Percentiles rank a stretch among this genome's conserved stretches.
Conservation (phyloP, 2,888 invertebrate genomes). For the Sipunculus nudus region DNA sequence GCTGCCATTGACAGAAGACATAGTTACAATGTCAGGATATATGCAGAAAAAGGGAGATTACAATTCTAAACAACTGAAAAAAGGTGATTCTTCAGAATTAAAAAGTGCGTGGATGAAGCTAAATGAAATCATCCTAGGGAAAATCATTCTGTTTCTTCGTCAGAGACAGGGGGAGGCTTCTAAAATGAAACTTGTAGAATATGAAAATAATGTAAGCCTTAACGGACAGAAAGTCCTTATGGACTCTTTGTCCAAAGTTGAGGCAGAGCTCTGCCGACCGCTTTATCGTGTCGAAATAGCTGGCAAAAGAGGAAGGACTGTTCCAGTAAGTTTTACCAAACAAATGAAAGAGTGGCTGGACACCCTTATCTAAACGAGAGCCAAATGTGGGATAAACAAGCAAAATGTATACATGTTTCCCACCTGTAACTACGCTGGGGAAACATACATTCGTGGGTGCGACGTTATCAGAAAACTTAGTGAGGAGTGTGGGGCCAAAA, state of each 20-base stretch:
- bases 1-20: too few species aligned
- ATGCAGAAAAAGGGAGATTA: too few species aligned
- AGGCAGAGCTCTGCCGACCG: conserved; percentile 11
- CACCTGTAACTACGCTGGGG: not conserved
- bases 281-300: conserved; percentile 13
- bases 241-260: conserved; percentile 7
- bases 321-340: conserved; percentile 10
- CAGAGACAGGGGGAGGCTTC: conserved; percentile 14
- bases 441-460: conserved; percentile 19
- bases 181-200: conserved; percentile 12
- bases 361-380: not conserved
- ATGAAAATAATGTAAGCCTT: not conserved
- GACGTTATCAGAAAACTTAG: conserved; percentile 24
- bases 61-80: too few species aligned
- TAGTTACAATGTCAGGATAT: too few species aligned
- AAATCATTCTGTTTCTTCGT: too few species aligned
- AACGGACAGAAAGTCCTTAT: conserved; percentile 3
- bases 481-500: conserved; percentile 3
- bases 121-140: too few species aligned
- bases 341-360: conserved; percentile 8
- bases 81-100: too few species aligned
- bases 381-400: not conserved
- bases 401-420: conserved; percentile 15
- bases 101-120: too few species aligned
- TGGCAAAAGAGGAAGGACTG: conserved; percentile 13